Percentiles rank a stretch among this genome's conserved stretches.
Conservation (phyloP, 2,888 invertebrate species). For the Diarsia mendica region DNA sequence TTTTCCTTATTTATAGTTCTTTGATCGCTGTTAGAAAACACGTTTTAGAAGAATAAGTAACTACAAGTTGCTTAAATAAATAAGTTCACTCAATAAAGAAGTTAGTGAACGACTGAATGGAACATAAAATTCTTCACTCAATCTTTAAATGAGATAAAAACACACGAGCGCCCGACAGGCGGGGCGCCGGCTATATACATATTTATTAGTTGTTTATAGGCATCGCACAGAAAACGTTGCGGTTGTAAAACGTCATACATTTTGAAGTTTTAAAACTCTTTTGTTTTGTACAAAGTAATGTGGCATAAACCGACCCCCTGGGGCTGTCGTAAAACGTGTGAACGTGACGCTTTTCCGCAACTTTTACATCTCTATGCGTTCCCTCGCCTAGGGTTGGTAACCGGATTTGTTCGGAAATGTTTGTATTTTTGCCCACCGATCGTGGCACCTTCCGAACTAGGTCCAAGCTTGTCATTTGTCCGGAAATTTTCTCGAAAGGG, state of each 20-base stretch:
- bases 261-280: slow-evolving; percentile 56
- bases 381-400: neutral
- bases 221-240: slow-evolving; percentile 28
- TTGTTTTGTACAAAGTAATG: slow-evolving; percentile 57
- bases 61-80: slow-evolving; percentile 50
- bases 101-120: slow-evolving; percentile 38
- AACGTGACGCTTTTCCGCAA: slow-evolving; percentile 32
- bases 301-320: slow-evolving; percentile 29
- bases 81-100: slow-evolving; percentile 55
- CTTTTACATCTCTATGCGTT: slow-evolving; percentile 11
- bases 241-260: slow-evolving; percentile 56
- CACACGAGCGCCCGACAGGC: slow-evolving; percentile 23
- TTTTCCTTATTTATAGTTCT: slow-evolving; percentile 36
- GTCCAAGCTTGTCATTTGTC: neutral
- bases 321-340: slow-evolving; percentile 42
- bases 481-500: neutral
- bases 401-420: neutral
- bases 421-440: neutral
- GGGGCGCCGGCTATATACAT: slow-evolving; percentile 9
- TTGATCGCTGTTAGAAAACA: slow-evolving; percentile 24
- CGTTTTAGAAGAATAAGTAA: slow-evolving; percentile 34
- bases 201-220: slow-evolving; percentile 32
- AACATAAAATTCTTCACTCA: slow-evolving; percentile 46
- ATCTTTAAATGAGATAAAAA: slow-evolving; percentile 45
- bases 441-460: neutral